These are phyloP conservation scores for Clostera curtula DNA, from an alignment of 2,888 invertebrate genomes.

Conservation along the genomic window DNA sequence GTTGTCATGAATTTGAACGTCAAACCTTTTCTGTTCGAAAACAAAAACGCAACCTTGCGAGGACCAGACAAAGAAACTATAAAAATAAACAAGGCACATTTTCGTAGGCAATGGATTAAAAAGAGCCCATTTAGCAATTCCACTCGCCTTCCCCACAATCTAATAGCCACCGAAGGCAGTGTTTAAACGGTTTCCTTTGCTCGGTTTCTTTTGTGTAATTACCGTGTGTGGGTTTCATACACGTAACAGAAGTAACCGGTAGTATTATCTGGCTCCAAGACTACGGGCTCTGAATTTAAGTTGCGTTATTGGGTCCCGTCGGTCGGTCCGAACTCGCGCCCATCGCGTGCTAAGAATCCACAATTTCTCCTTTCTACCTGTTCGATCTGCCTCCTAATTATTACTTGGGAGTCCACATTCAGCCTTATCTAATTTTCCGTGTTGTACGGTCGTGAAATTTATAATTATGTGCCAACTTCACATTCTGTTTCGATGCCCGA, in stretches of 20 bases:
- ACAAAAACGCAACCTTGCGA: too few species aligned
- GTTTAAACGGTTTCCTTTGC: slow-evolving; percentile 46
- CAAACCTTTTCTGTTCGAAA: too few species aligned
- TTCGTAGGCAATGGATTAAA: too few species aligned
- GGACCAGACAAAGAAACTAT: too few species aligned
- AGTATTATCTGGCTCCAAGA: slow-evolving; percentile 55
- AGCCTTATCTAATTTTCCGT: slow-evolving; percentile 35
- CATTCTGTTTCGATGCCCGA: slow-evolving; percentile 3
- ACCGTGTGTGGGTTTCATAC: slow-evolving; percentile 50
- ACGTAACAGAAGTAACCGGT: slow-evolving; percentile 54
- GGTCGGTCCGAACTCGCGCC: slow-evolving; percentile 47
- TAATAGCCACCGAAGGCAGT: slow-evolving; percentile 39
- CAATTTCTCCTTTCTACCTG: slow-evolving; percentile 51
- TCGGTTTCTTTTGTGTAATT: slow-evolving; percentile 67
- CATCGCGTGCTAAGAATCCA: slow-evolving; percentile 54
- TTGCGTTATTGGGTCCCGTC: slow-evolving; percentile 57
- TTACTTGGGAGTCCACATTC: slow-evolving; percentile 41
- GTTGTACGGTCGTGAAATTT: slow-evolving; percentile 16
- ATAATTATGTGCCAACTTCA: slow-evolving; percentile 12
- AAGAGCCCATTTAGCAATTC: slow-evolving; percentile 23
- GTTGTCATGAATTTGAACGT: too few species aligned
- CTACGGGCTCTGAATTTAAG: slow-evolving; percentile 66
- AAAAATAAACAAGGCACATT: too few species aligned
- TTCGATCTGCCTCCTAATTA: slow-evolving; percentile 53
- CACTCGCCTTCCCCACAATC: slow-evolving; percentile 32